A percentile compares a stretch with the other conserved stretches of the same genome.
phyloP scores from a whole-genome alignment of 2,797 vertebrate species.

The Pangasius macronema region DNA sequence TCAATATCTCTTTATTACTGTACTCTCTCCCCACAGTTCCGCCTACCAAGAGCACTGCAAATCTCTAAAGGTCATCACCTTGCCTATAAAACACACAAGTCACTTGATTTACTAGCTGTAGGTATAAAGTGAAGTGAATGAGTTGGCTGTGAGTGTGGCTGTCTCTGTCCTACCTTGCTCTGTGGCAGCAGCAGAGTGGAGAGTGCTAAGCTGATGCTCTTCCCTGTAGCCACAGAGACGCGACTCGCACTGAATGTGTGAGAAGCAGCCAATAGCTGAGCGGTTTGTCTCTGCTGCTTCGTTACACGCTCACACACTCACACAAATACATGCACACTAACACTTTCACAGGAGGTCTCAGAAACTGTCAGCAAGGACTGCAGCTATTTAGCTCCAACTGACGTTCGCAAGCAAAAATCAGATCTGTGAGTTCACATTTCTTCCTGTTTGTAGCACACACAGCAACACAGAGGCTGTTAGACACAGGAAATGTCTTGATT shows the following conservation, averaged over 20 bases:
- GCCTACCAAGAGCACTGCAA: conserved; percentile 7
- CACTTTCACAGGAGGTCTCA: conserved; percentile 42
- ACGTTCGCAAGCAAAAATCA: not conserved
- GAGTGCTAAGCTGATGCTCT: conserved; percentile 56
- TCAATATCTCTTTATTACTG: conserved; percentile 6
- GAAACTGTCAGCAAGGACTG: conserved; percentile 40
- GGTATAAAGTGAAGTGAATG: not conserved
- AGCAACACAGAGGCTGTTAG: not conserved
- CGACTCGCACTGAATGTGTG: conserved; percentile 60
- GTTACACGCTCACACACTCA: conserved; percentile 37
- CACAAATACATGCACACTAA: conserved; percentile 38
- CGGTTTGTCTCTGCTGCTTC: conserved; percentile 51
- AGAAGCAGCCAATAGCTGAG: conserved; percentile 71
- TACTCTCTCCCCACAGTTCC: not conserved
- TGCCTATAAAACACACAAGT: conserved; percentile 32
- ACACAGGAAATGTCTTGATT: not conserved
- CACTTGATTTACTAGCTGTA: conserved; percentile 24
- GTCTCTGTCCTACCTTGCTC: conserved; percentile 53
- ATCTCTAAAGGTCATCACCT: conserved; percentile 26
- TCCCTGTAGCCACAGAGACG: conserved; percentile 63
- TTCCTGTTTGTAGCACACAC: conserved; percentile 13
- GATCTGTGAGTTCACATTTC: conserved; percentile 20
- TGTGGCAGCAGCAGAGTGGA: conserved; percentile 46
- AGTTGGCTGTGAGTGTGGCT: conserved; percentile 30
- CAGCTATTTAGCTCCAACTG: conserved; percentile 24